phyloP scores from a whole-genome alignment of 64 coral and sea anemone genomes.

The Acropora yongei region DNA sequence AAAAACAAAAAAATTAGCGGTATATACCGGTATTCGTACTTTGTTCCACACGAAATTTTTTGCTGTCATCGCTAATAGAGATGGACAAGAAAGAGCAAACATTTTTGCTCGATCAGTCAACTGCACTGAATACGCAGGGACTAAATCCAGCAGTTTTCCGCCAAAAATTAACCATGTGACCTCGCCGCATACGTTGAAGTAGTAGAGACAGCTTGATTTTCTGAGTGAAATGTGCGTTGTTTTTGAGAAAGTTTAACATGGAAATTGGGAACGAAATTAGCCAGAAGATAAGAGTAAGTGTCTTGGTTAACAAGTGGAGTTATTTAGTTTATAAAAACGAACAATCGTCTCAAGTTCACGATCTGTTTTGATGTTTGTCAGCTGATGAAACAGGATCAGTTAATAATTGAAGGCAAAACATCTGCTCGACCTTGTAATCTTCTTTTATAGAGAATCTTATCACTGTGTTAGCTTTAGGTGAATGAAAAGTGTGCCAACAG shows the following conservation, averaged over 20 bases:
- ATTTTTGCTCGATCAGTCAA: too few relatives aligned
- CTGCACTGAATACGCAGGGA: too few relatives aligned
- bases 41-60: too few relatives aligned
- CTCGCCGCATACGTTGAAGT: conserved; percentile 26
- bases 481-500: too few relatives aligned
- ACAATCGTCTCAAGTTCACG: neutral
- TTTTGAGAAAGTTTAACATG: conserved; percentile 52
- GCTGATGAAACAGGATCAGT: neutral
- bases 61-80: too few relatives aligned
- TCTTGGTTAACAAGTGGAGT: neutral
- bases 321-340: neutral
- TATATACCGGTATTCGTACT: too few relatives aligned
- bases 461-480: too few relatives aligned
- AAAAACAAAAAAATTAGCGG: too few relatives aligned
- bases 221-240: neutral
- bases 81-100: too few relatives aligned
- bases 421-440: neutral
- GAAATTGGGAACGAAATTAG: conserved; percentile 93
- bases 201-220: neutral
- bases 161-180: conserved; percentile 59
- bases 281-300: conserved; percentile 80
- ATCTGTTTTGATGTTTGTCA: neutral
- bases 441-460: too few relatives aligned
- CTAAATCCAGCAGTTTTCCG: too few relatives aligned
- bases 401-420: neutral